A percentile compares a stretch with the other conserved stretches of the same genome.
phyloP scores from a whole-genome alignment of 2,113 vertebrate species.

The Elaphurus davidianus region DNA sequence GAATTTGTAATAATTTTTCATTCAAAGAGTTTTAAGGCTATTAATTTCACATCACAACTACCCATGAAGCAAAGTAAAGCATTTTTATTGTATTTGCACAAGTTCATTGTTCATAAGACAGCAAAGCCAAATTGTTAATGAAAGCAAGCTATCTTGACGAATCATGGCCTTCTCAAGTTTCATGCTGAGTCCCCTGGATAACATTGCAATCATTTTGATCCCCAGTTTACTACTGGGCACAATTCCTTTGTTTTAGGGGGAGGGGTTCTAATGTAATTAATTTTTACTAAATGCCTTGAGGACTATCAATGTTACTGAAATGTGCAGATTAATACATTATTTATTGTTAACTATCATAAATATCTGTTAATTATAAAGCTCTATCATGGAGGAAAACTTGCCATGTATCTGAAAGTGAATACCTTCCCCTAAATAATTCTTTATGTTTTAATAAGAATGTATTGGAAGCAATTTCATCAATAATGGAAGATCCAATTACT shows the following conservation, averaged over 20 bases:
- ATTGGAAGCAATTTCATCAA: slow-evolving; percentile 62
- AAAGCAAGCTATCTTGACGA: slow-evolving; percentile 47
- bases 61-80: slow-evolving; percentile 58
- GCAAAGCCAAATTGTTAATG: slow-evolving; percentile 41
- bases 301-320: slow-evolving; percentile 40
- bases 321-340: slow-evolving; percentile 54
- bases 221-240: slow-evolving; percentile 9
- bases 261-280: slow-evolving; percentile 37
- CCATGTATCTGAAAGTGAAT: slow-evolving; percentile 31
- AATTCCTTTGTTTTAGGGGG: slow-evolving; percentile 29
- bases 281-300: slow-evolving; percentile 21
- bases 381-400: not conserved
- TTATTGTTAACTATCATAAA: slow-evolving; percentile 45
- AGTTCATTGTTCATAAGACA: slow-evolving; percentile 56
- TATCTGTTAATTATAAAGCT: not conserved
- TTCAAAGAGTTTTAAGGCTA: slow-evolving; percentile 66
- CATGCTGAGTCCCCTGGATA: slow-evolving; percentile 11
- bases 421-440: slow-evolving; percentile 44
- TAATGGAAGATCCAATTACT: slow-evolving; percentile 69
- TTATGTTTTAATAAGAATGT: slow-evolving; percentile 58
- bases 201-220: slow-evolving; percentile 19
- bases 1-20: slow-evolving; percentile 68
- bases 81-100: slow-evolving; percentile 61
- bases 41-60: slow-evolving; percentile 75
- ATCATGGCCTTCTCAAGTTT: slow-evolving; percentile 31